Evolutionary conservation across 2,888 invertebrate genomes (phyloP).

Genomic region (Cybosia mesomella): DNA sequence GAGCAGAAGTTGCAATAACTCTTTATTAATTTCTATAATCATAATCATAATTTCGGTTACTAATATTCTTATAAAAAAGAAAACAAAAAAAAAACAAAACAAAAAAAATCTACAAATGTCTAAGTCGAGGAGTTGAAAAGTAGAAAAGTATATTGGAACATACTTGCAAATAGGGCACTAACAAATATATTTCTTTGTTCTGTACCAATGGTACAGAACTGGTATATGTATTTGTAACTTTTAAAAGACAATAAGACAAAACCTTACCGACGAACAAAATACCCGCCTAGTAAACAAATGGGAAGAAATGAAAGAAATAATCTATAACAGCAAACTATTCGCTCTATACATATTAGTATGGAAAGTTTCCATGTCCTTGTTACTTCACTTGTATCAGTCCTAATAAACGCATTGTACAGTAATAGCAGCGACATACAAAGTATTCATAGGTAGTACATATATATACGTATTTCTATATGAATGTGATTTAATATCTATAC

Average conservation of each 20-base stretch:
- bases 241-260: constrained; percentile 5
- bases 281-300: neutral
- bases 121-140: neutral
- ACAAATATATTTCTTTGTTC: neutral
- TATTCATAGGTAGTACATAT: neutral
- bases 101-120: neutral
- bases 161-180: neutral
- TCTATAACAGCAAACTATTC: neutral
- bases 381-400: constrained; percentile 12
- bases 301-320: neutral
- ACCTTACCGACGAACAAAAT: neutral
- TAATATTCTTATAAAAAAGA: too few relatives aligned
- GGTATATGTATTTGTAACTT: constrained; percentile 1
- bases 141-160: neutral
- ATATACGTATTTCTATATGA: constrained; percentile 33
- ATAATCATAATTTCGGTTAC: too few relatives aligned
- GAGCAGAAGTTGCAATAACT: neutral
- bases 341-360: constrained; percentile 8
- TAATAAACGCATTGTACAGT: constrained; percentile 17
- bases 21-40: neutral
- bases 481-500: constrained; percentile 34
- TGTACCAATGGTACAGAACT: too few relatives aligned
- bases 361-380: constrained; percentile 16
- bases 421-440: constrained; percentile 27
- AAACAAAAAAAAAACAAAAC: too few relatives aligned